Evolutionary conservation across 2,797 vertebrate species (phyloP).

Genomic region (Dipus sagitta): DNA sequence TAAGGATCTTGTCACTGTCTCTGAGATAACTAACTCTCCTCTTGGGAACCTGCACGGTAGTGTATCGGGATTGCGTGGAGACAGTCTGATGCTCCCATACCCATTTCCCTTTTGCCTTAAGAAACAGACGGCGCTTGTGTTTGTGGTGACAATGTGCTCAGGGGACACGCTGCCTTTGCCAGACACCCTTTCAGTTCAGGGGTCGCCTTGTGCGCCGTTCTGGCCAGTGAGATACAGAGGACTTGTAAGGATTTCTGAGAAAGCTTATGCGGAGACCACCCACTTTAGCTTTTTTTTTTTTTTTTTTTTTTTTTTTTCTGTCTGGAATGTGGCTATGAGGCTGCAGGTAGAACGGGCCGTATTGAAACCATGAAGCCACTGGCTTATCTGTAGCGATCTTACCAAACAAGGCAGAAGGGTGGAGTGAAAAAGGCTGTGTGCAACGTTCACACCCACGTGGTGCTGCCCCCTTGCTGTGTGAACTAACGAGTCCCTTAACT

Average conservation of each 20-base stretch:
- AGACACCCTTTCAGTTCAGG: background rate
- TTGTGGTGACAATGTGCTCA: background rate
- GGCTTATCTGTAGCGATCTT: background rate
- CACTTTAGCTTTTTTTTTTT: background rate
- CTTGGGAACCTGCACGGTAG: background rate
- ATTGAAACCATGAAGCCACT: background rate
- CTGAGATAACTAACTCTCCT: background rate
- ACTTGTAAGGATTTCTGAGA: background rate
- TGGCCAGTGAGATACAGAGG: background rate
- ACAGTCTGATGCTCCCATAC: background rate
- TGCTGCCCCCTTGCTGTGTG: background rate
- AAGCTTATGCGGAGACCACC: background rate
- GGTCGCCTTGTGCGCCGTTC: background rate
- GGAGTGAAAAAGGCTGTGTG: background rate
- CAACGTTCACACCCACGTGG: background rate
- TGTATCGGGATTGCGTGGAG: background rate
- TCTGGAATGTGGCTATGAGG: background rate
- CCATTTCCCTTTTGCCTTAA: background rate
- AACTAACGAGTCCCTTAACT: constrained; percentile 34
- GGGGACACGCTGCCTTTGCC: background rate
- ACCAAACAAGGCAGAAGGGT: background rate
- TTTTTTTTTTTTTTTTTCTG: constrained; percentile 33
- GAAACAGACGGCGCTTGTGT: background rate
- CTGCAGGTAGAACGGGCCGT: background rate
- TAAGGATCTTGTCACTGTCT: constrained; percentile 18